A percentile compares a stretch with the other conserved stretches of the same genome.
phyloP scores from a whole-genome alignment of 2,113 vertebrate genomes.

The Rutilus rutilus region DNA sequence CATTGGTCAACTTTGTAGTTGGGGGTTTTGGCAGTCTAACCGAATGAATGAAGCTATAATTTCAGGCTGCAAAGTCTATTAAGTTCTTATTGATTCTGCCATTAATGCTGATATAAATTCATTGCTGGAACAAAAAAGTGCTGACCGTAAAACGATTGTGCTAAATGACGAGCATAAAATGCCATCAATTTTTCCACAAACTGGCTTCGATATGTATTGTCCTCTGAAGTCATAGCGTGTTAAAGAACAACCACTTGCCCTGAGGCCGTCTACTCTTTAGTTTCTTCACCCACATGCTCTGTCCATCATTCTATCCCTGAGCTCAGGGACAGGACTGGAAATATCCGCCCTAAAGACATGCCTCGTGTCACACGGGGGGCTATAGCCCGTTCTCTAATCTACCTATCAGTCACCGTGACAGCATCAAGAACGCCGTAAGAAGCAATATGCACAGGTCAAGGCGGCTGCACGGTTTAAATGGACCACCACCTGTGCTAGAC shows the following conservation, averaged over 20 bases:
- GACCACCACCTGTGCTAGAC: constrained; percentile 39
- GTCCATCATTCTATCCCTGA: constrained; percentile 34
- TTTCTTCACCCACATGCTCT: background rate
- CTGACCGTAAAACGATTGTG: constrained; percentile 76
- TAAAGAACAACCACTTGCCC: constrained; percentile 40
- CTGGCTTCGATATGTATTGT: constrained; percentile 9
- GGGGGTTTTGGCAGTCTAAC: constrained; percentile 61
- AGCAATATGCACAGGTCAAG: constrained; percentile 48
- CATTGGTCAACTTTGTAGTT: constrained; percentile 53
- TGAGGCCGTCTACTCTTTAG: background rate
- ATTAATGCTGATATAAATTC: constrained; percentile 82
- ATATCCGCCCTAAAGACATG: constrained; percentile 35
- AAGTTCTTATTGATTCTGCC: constrained; percentile 81
- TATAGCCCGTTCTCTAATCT: constrained; percentile 56
- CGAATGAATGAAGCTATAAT: constrained; percentile 55
- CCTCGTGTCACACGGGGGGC: constrained; percentile 48
- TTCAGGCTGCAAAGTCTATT: constrained; percentile 68
- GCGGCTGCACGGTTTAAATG: background rate
- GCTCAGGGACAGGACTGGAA: constrained; percentile 41
- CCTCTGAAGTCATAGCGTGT: background rate
- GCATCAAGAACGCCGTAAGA: constrained; percentile 48
- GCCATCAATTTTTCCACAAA: constrained; percentile 22
- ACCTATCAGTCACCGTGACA: constrained; percentile 57
- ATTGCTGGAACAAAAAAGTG: constrained; percentile 72
- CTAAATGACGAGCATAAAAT: constrained; percentile 78